Base-by-base conservation (phyloP, 1,140 invertebrate genomes). In the Philotrypesis tridentata region DNA sequence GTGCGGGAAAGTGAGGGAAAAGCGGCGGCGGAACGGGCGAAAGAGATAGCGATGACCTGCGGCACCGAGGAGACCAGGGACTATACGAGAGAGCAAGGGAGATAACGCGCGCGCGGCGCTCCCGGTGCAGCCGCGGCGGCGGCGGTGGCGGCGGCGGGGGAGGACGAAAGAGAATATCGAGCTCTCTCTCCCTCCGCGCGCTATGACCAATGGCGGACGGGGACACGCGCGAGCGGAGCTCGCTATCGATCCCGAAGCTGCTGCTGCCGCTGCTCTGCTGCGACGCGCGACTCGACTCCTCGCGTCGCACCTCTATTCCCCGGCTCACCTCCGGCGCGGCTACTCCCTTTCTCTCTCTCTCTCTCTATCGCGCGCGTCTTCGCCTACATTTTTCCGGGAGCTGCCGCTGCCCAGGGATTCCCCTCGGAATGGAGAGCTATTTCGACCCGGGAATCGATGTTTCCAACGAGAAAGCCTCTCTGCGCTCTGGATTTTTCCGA, bases 131-230 rank as follows among this genome's bases (percentile, higher is more conserved):
- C n/a, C n/a, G n/a, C n/a, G n/a, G n/a, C n/a, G n/a, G n/a, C n/a
- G n/a, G n/a, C n/a, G n/a, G n/a, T n/a, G n/a, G n/a, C n/a, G n/a
- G n/a, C n/a, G 27, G 14, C 23, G 40, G 21, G 65, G 80, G 72
- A 81, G 81, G 74, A 74, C 61, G 80, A 79, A 75, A 82, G 61
- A 77, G 33, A 85, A 85, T 84, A 86, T 85, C 86, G 85, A 87
- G 87, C 87, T 88, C 85, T 85, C 61, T 68, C 72, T 88, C 87
- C 88, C 79, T 88, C 88, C 87, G 88, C 87, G 87, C 86, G 87
- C 87, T 89, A 91, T 91, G 90, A 91, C 91, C 91, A 92, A 92
- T 92, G 89, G 91, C 88, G 86, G 87, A 88, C 89, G 87, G 88
- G 88, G 89, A 90, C 90, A 89, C 86, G 89, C 71, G 88, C 87